Conservation (phyloP, 2,888 invertebrate species). For the Callyntrura guangdongensis region DNA sequence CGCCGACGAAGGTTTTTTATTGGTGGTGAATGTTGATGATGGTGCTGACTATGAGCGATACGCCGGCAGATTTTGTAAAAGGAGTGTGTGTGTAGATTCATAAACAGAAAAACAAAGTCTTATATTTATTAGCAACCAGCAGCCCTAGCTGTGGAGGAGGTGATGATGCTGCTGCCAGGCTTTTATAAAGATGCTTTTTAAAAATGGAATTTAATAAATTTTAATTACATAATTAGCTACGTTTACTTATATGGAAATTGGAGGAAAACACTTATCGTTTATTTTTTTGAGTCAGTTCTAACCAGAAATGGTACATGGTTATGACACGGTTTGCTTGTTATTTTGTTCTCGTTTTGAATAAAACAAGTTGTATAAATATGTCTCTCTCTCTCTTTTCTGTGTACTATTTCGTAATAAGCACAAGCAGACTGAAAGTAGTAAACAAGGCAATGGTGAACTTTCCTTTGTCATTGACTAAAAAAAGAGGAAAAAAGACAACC, state of each 20-base stretch:
- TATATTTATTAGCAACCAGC: too few relatives aligned
- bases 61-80: too few relatives aligned
- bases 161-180: background rate
- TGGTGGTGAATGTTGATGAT: too few relatives aligned
- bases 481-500: background rate
- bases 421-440: slow-evolving; percentile 14
- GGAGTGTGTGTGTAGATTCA: too few relatives aligned
- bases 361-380: background rate
- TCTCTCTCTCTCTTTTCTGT: too few relatives aligned
- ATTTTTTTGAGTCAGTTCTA: background rate
- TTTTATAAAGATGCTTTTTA: background rate
- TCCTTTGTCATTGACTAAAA: background rate
- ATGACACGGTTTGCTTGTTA: slow-evolving; percentile 30
- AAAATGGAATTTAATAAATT: slow-evolving; percentile 27
- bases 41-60: too few relatives aligned
- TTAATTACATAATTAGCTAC: background rate
- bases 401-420: too few relatives aligned
- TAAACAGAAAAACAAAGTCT: too few relatives aligned
- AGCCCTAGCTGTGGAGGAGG: too few relatives aligned
- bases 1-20: too few relatives aligned
- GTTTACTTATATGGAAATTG: slow-evolving; percentile 12
- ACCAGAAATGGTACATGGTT: slow-evolving; percentile 7
- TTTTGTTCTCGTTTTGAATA: background rate
- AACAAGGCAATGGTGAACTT: background rate
- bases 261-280: background rate